phyloP scores from a whole-genome alignment of 2,797 vertebrate genomes.

The Tapirus indicus region DNA sequence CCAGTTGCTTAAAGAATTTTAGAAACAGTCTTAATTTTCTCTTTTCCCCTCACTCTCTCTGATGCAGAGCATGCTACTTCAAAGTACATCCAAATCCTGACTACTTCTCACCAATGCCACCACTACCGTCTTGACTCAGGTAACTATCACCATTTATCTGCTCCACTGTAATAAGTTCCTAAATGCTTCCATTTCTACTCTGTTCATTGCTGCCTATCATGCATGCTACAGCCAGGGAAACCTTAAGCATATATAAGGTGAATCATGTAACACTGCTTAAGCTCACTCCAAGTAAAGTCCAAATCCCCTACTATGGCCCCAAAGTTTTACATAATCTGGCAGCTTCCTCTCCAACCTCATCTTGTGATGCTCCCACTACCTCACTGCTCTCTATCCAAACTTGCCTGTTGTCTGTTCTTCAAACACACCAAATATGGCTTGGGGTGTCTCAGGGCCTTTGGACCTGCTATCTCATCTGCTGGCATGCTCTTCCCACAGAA shows the following conservation, averaged over 20 bases:
- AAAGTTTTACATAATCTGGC: background rate
- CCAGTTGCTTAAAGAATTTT: background rate
- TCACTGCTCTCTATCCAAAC: background rate
- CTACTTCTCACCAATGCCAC: background rate
- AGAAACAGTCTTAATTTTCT: background rate
- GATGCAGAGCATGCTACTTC: background rate
- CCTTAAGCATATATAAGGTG: background rate
- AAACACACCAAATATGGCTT: background rate
- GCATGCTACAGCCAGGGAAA: background rate
- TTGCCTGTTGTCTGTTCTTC: background rate
- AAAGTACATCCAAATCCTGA: background rate
- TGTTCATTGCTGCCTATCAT: background rate
- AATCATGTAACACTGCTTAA: background rate
- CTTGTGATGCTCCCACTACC: rapidly evolving
- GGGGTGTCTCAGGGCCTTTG: background rate
- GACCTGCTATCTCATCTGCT: background rate
- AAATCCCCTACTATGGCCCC: background rate
- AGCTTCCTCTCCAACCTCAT: background rate
- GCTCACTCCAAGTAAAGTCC: background rate
- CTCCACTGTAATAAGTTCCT: background rate
- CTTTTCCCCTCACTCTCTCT: background rate
- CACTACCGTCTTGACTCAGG: no score
- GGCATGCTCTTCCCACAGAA: background rate
- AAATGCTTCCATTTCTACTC: background rate
- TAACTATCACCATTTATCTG: background rate